A percentile compares a stretch with the other conserved stretches of the same genome.
These are phyloP conservation scores for Silvanus unidentatus DNA, from an alignment of 2,888 invertebrate species.

Conservation along the genomic window DNA sequence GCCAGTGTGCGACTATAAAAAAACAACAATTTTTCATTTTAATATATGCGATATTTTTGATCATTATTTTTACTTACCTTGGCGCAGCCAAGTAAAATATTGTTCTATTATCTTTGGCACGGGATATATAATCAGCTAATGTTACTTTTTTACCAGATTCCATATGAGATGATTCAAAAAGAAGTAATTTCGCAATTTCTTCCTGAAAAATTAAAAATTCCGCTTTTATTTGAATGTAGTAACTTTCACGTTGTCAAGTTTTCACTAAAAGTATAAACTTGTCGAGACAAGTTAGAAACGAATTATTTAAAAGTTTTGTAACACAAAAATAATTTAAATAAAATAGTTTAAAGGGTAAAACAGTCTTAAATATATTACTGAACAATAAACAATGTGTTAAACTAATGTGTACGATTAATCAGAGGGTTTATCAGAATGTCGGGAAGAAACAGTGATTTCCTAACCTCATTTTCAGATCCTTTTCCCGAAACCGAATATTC, in stretches of 20 bases:
- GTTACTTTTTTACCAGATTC: constrained; percentile 66
- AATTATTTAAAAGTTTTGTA: background rate
- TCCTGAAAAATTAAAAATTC: constrained; percentile 55
- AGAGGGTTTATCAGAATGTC: too few species aligned
- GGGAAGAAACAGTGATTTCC: constrained; percentile 9
- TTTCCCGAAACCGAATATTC: constrained; percentile 6
- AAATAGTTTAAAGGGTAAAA: background rate
- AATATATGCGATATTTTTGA: background rate
- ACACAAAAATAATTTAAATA: too few species aligned
- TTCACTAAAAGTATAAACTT: background rate
- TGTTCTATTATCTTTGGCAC: constrained; percentile 71
- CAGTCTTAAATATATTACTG: too few species aligned
- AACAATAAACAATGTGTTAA: too few species aligned
- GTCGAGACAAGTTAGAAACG: background rate
- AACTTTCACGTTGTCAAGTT: too few species aligned
- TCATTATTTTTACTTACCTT: constrained; percentile 52
- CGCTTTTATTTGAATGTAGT: background rate
- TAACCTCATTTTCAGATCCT: constrained; percentile 19
- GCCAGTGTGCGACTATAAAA: constrained; percentile 78
- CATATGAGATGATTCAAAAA: constrained; percentile 86
- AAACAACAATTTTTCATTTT: constrained; percentile 2
- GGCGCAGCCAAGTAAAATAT: constrained; percentile 94
- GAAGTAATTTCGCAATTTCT: constrained; percentile 79
- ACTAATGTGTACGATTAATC: too few species aligned
- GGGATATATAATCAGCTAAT: constrained; percentile 68